phyloP scores from a whole-genome alignment of 2,113 vertebrate genomes.

The Petrocephalus zakoni region DNA sequence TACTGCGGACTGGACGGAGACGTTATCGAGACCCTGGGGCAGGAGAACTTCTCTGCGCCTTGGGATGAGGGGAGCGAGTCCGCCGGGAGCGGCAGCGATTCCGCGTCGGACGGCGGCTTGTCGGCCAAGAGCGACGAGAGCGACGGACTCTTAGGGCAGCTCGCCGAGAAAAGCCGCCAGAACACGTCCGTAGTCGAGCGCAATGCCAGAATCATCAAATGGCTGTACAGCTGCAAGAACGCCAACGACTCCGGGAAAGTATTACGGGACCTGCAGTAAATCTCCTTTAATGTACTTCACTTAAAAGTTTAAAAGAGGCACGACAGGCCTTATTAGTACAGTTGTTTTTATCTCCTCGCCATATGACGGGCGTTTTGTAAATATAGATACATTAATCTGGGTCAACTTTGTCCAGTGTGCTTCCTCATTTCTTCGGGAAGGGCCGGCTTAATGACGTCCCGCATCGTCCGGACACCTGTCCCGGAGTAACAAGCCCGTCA shows the following conservation, averaged over 20 bases:
- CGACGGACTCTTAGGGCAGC: constrained; percentile 69
- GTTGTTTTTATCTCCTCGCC: background rate
- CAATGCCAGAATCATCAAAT: constrained; percentile 95
- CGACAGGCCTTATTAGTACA: background rate
- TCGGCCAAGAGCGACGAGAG: constrained; percentile 66
- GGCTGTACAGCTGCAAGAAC: constrained; percentile 89
- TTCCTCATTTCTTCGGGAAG: background rate
- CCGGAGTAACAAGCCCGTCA: background rate
- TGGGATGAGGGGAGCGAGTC: constrained; percentile 59
- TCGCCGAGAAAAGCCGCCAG: constrained; percentile 59
- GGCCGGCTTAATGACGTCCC: background rate
- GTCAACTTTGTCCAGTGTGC: background rate
- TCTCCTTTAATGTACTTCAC: background rate
- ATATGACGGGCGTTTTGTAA: background rate
- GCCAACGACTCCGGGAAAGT: constrained; percentile 65
- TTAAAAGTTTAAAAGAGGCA: background rate
- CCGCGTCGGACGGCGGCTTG: constrained; percentile 73
- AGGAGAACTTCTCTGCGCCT: constrained; percentile 72
- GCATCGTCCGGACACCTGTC: background rate
- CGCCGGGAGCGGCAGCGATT: constrained; percentile 72
- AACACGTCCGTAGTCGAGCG: constrained; percentile 83
- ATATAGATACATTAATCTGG: background rate
- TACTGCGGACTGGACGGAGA: constrained; percentile 84
- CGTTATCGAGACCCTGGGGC: constrained; percentile 76
- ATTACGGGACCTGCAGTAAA: constrained; percentile 68